Conservation (phyloP, 2,113 vertebrate species). For the Nyctereutes procyonoides region DNA sequence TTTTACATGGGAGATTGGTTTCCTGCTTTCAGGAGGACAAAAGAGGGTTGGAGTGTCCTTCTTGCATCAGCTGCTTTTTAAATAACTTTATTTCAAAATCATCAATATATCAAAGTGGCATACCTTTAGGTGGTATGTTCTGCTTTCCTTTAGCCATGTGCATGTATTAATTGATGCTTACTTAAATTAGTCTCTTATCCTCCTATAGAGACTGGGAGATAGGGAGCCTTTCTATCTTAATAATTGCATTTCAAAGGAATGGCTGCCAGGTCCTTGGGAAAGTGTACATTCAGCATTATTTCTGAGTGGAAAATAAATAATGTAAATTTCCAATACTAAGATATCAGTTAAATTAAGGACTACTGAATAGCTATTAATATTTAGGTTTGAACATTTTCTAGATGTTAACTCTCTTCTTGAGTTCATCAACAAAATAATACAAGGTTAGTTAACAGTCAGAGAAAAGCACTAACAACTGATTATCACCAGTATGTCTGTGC, state of each 20-base stretch:
- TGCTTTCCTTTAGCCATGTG: neutral
- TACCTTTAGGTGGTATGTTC: neutral
- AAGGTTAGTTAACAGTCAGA: neutral
- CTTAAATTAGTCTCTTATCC: neutral
- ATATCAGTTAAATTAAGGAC: neutral
- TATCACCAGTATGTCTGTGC: neutral
- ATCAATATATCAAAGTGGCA: neutral
- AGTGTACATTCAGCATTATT: neutral
- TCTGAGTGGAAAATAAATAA: conserved; percentile 15
- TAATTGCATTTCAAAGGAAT: neutral
- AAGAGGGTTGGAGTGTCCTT: neutral
- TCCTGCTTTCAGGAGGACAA: neutral
- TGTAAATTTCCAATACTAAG: neutral
- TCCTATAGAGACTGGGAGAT: neutral
- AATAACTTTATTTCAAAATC: neutral
- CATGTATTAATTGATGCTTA: neutral
- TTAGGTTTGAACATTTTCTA: neutral
- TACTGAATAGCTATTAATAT: neutral
- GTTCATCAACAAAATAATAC: neutral
- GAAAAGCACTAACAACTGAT: neutral
- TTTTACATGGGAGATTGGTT: neutral
- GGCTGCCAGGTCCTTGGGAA: neutral
- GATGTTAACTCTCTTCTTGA: neutral
- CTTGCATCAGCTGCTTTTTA: neutral
- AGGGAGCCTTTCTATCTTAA: neutral